Evolutionary conservation across 2,113 vertebrate species (phyloP).

Genomic region (Rhinoderma darwinii): DNA sequence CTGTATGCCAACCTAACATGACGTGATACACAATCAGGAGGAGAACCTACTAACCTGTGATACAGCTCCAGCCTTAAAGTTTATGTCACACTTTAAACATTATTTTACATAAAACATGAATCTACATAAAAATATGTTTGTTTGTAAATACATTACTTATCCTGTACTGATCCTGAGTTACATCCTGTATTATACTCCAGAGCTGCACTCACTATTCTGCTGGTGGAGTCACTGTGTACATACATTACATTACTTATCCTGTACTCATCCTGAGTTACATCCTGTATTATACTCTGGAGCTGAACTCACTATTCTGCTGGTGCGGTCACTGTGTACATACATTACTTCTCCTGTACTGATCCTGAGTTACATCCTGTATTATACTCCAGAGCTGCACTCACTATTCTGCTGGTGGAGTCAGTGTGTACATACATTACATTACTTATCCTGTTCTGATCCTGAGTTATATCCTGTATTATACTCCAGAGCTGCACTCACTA

Average conservation of each 20-base stretch:
- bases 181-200: not conserved
- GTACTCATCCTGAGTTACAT: not conserved
- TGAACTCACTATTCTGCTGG: not conserved
- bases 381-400: conserved; percentile 1
- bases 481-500: not conserved
- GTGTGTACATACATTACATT: not conserved
- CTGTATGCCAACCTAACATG: not conserved
- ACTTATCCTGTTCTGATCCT: not conserved
- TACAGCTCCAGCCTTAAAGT: not conserved
- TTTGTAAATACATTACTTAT: too few species aligned
- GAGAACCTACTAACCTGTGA: not conserved
- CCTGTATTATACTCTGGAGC: not conserved
- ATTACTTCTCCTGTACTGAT: not conserved
- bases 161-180: not conserved
- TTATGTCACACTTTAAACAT: not conserved
- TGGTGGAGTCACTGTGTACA: not conserved
- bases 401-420: not conserved
- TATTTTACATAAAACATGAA: too few species aligned
- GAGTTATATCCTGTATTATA: not conserved
- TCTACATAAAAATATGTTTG: too few species aligned
- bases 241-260: too few species aligned
- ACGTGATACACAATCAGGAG: not conserved
- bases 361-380: not conserved
- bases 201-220: not conserved
- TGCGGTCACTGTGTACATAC: not conserved